These are phyloP conservation scores for Drosophila grimshawi DNA, from an alignment of 1,140 invertebrate species.

Conservation along the genomic window DNA sequence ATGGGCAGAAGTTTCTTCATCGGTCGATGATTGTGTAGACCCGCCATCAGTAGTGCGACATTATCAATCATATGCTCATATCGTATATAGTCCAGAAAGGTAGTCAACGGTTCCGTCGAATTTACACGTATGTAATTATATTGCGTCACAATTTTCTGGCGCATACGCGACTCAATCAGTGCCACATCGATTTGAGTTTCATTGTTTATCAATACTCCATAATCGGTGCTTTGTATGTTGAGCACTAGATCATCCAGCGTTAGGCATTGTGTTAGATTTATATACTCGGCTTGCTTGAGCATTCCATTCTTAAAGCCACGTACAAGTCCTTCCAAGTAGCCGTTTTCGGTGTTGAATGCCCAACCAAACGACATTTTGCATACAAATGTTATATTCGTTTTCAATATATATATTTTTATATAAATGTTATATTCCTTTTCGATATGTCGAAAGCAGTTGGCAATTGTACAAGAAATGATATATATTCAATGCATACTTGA, in stretches of 20 bases:
- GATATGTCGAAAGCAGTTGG: background rate
- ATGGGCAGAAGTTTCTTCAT: slow-evolving; percentile 98
- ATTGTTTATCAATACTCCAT: slow-evolving; percentile 98
- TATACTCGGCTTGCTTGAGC: slow-evolving; percentile 97
- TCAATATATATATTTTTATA: background rate
- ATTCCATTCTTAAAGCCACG: slow-evolving; percentile 99
- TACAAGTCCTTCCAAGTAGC: slow-evolving; percentile 98
- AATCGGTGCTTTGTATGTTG: slow-evolving; percentile 99
- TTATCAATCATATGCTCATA: slow-evolving; percentile 99
- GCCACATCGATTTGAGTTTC: slow-evolving; percentile 98
- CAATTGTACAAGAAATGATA: background rate
- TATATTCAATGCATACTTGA: slow-evolving; percentile 11
- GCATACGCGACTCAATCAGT: slow-evolving; percentile 97
- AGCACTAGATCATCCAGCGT: slow-evolving; percentile 99
- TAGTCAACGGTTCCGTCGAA: slow-evolving; percentile 97
- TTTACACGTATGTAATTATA: slow-evolving; percentile 99
- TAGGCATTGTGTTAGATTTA: slow-evolving; percentile 99
- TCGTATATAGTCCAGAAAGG: slow-evolving; percentile 99
- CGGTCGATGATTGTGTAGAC: slow-evolving; percentile 98
- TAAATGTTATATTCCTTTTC: background rate
- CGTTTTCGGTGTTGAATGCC: slow-evolving; percentile 94
- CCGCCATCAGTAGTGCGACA: slow-evolving; percentile 98
- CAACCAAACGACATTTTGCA: slow-evolving; percentile 40
- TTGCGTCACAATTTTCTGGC: slow-evolving; percentile 98
- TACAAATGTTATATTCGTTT: background rate